These are phyloP conservation scores for Palloptera scutellata DNA, from an alignment of 2,888 invertebrate genomes.

Conservation along the genomic window DNA sequence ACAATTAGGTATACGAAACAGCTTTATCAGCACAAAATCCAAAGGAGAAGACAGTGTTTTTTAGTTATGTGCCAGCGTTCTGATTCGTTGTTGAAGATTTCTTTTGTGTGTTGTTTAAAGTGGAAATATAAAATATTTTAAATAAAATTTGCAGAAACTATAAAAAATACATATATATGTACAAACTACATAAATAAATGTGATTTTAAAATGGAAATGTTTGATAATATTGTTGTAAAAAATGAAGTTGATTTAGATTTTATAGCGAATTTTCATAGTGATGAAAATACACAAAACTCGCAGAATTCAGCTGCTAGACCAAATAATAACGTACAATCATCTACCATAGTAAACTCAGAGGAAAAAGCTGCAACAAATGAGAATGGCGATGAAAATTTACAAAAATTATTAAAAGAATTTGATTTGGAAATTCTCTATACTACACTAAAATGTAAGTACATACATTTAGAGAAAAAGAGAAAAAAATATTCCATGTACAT, in stretches of 20 bases:
- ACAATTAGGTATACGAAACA: too few species aligned
- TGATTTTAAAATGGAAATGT: slow-evolving; percentile 7
- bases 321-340: background rate
- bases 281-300: slow-evolving; percentile 23
- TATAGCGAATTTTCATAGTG: slow-evolving; percentile 15
- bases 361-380: background rate
- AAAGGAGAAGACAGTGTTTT: too few species aligned
- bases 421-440: slow-evolving; percentile 33
- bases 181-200: background rate
- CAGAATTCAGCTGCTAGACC: slow-evolving; percentile 5
- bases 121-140: too few species aligned
- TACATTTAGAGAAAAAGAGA: background rate
- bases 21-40: too few species aligned
- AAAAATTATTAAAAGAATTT: slow-evolving; percentile 28
- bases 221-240: slow-evolving; percentile 24
- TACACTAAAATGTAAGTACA: slow-evolving; percentile 32
- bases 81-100: too few species aligned
- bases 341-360: background rate
- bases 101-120: too few species aligned
- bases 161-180: too few species aligned
- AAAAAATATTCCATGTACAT: background rate
- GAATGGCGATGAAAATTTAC: slow-evolving; percentile 26
- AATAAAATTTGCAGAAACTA: too few species aligned
- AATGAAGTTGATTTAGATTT: slow-evolving; percentile 28
- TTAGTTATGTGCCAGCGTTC: too few species aligned